Evolutionary conservation across 1,140 invertebrate species (phyloP).

Genomic region (Drosophila parvula): DNA sequence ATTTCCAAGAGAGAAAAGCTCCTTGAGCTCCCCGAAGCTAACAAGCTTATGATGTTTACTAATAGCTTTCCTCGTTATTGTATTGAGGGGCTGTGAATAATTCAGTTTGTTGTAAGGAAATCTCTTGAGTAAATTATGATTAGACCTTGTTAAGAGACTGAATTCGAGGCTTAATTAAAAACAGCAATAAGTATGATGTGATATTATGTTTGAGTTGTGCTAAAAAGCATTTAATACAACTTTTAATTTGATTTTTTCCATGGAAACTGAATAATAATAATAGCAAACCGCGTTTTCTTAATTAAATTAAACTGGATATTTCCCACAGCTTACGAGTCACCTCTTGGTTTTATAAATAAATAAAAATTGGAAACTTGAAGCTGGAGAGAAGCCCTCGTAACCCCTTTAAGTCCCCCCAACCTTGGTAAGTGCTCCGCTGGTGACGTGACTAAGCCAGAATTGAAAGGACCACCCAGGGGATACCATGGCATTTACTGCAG

Average conservation of each 20-base stretch:
- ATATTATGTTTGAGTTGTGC: background rate
- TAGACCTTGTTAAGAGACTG: background rate
- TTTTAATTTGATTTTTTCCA: background rate
- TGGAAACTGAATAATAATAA: background rate
- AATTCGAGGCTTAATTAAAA: background rate
- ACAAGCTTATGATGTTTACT: constrained; percentile 46
- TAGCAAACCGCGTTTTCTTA: background rate
- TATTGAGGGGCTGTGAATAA: background rate
- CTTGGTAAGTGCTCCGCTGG: constrained; percentile 23
- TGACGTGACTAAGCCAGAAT: constrained; percentile 47
- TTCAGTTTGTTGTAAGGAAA: background rate
- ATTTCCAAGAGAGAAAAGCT: constrained; percentile 17
- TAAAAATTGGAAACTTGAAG: constrained; percentile 7
- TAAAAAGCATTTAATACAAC: too few species aligned
- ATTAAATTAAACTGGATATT: background rate
- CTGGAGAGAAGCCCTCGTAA: background rate
- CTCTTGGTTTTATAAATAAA: constrained; percentile 8
- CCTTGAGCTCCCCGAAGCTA: constrained; percentile 12
- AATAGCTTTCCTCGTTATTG: constrained; percentile 14
- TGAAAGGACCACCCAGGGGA: constrained; percentile 29
- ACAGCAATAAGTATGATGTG: background rate
- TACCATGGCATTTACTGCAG: constrained; percentile 36
- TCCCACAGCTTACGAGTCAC: too few species aligned
- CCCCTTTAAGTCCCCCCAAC: constrained; percentile 8
- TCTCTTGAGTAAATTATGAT: background rate